Evolutionary conservation across 2,797 vertebrate species (phyloP).

Genomic region (Pangasius sanitwongsei): DNA sequence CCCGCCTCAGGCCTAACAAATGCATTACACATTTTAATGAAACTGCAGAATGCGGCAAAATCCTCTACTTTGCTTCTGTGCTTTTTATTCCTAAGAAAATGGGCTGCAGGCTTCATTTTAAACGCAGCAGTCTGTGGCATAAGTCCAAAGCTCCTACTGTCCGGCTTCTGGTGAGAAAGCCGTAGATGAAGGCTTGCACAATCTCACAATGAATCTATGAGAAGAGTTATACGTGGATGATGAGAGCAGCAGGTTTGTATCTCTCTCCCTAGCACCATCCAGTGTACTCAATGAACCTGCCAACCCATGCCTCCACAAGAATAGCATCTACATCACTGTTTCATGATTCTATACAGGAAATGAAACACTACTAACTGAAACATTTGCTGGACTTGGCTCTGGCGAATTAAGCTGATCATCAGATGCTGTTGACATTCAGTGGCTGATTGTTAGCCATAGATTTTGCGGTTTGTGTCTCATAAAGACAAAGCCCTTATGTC

Average conservation of each 20-base stretch:
- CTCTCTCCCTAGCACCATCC: neutral
- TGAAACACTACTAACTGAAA: neutral
- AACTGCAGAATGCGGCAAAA: neutral
- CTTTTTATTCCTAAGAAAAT: neutral
- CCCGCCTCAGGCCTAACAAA: neutral
- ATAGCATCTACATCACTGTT: neutral
- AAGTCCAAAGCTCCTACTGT: neutral
- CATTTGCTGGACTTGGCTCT: neutral
- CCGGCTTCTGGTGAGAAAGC: neutral
- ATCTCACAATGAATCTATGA: neutral
- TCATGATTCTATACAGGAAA: neutral
- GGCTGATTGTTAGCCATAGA: neutral
- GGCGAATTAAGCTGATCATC: neutral
- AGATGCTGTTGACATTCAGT: neutral
- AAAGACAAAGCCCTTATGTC: neutral
- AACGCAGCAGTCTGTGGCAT: neutral
- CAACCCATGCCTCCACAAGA: neutral
- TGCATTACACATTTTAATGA: neutral
- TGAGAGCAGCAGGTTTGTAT: conserved; percentile 1
- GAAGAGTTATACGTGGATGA: neutral
- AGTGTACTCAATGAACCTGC: neutral
- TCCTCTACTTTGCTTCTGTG: neutral
- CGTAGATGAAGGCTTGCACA: neutral
- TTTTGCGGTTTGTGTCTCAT: neutral
- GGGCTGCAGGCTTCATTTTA: neutral